These are phyloP conservation scores for Hylomyscus alleni DNA, from an alignment of 2,797 vertebrate genomes.

Conservation along the genomic window DNA sequence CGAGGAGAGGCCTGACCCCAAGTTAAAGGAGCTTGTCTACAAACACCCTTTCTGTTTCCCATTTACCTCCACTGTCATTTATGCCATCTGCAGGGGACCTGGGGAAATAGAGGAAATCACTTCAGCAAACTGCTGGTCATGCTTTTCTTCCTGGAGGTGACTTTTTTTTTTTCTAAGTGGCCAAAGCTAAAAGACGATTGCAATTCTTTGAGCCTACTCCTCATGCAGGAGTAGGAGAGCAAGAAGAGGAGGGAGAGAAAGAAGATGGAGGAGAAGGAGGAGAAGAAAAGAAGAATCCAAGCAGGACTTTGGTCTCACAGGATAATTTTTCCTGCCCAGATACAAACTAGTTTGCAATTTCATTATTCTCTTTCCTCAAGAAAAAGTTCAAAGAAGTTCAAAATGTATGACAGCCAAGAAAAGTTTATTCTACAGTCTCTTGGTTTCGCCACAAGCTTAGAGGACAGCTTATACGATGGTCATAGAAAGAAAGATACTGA, in stretches of 20 bases:
- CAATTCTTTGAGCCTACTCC: slow-evolving; percentile 9
- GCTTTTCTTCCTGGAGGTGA: slow-evolving; percentile 69
- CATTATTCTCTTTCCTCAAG: slow-evolving; percentile 53
- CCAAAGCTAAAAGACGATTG: slow-evolving; percentile 32
- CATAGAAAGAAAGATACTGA: slow-evolving; percentile 3
- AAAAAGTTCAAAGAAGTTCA: slow-evolving; percentile 61
- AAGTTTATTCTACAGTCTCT: slow-evolving; percentile 51
- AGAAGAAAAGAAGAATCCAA: background rate
- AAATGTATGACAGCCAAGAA: slow-evolving; percentile 55
- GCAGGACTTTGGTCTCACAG: slow-evolving; percentile 42
- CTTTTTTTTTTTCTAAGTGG: slow-evolving; percentile 73
- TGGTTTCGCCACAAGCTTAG: background rate
- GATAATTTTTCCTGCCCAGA: slow-evolving; percentile 18
- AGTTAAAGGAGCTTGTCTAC: slow-evolving; percentile 66
- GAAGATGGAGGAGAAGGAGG: fast-evolving
- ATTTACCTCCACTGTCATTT: slow-evolving; percentile 76
- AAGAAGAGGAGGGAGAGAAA: too few species aligned
- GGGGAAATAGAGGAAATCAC: slow-evolving; percentile 62
- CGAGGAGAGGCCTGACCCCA: slow-evolving; percentile 66
- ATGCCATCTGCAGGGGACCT: slow-evolving; percentile 61
- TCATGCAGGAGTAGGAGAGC: background rate
- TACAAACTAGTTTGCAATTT: slow-evolving; percentile 71
- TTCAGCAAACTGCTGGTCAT: slow-evolving; percentile 62
- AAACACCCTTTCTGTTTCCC: slow-evolving; percentile 71
- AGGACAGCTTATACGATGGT: background rate